Base-by-base conservation (phyloP, 1,140 invertebrate species). In the Telenomus remus region DNA sequence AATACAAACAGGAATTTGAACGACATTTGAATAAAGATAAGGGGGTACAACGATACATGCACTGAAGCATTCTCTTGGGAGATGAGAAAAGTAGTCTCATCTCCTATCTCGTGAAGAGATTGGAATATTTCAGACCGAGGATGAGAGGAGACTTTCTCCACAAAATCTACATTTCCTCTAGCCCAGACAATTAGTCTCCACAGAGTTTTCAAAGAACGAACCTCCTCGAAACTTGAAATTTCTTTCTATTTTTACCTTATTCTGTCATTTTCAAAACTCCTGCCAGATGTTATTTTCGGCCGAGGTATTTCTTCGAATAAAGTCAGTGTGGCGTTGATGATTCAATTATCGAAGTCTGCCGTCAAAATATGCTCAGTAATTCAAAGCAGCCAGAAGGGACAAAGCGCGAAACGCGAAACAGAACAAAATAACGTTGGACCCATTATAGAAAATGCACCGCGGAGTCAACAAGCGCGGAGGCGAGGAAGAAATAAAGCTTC, bases 81-180 rank as follows among this genome's bases (percentile, higher is more conserved):
- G 86, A 86, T 86, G 82, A 83, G 80, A 71, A 64, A 74, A 84
- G 82, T 83, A 79, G 80, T 73, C 73, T 71, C 71, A 73, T 79
- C 72, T 77, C 80, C 76, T 79, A 82, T 79, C 83, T 81, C 60
- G 78, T 78, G 82, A 80, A 76, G 65, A 80, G 80, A 81, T 78
- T 19, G 71, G 82, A 87, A 87, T 86, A 86, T 86, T 83, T 86
- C 84, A 83, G 84, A 83, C 80, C 81, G 39, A 59, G 34, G 65
- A 70, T 65, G 76, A 49, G 57, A n/a, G n/a, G n/a, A 6, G 19
- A 27, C 19, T 27, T 27, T 27, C 19, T 27, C 19, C 19, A 27
- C 19, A 27, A 27, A 27, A 27, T 27, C 19, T 27, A 27, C 19
- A 27, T 27, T 27, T 27, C 19, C 19, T 27, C 19, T 27, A 27